phyloP scores from a whole-genome alignment of 2,888 invertebrate species.

The Synergus gifuensis region DNA sequence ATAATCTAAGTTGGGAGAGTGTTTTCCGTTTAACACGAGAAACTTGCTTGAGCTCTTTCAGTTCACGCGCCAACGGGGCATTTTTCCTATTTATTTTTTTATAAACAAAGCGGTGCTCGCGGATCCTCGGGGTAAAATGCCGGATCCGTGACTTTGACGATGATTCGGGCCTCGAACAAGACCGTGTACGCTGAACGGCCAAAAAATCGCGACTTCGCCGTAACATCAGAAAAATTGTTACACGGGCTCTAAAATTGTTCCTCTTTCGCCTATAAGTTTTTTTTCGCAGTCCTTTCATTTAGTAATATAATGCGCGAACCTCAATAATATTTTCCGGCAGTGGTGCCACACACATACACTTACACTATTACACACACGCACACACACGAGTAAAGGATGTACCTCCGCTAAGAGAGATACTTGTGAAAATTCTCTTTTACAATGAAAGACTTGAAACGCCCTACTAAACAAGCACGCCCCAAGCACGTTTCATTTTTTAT shows the following conservation, averaged over 20 bases:
- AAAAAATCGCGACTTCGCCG: constrained; percentile 28
- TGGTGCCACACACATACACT: constrained; percentile 31
- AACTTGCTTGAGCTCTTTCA: constrained; percentile 33
- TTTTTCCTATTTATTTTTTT: constrained; percentile 26
- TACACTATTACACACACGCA: constrained; percentile 24
- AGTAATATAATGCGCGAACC: constrained; percentile 21
- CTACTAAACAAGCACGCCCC: constrained; percentile 30
- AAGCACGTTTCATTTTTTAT: constrained; percentile 33
- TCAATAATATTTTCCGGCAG: constrained; percentile 35
- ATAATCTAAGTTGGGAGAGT: constrained; percentile 36
- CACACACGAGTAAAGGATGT: constrained; percentile 10
- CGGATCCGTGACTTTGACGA: constrained; percentile 21
- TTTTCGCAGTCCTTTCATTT: constrained; percentile 27
- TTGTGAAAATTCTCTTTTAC: constrained; percentile 7
- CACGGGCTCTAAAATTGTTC: constrained; percentile 20
- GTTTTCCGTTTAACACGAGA: constrained; percentile 38
- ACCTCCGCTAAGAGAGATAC: background rate
- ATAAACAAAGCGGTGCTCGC: constrained; percentile 35
- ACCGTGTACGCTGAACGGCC: constrained; percentile 40
- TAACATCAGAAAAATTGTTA: constrained; percentile 32
- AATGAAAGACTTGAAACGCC: constrained; percentile 32
- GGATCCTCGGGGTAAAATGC: constrained; percentile 35
- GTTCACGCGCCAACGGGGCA: constrained; percentile 33
- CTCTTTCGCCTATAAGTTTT: background rate
- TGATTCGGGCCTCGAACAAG: constrained; percentile 39